Evolutionary conservation across 2,888 invertebrate genomes (phyloP).

Genomic region (Nomada goodeniana): DNA sequence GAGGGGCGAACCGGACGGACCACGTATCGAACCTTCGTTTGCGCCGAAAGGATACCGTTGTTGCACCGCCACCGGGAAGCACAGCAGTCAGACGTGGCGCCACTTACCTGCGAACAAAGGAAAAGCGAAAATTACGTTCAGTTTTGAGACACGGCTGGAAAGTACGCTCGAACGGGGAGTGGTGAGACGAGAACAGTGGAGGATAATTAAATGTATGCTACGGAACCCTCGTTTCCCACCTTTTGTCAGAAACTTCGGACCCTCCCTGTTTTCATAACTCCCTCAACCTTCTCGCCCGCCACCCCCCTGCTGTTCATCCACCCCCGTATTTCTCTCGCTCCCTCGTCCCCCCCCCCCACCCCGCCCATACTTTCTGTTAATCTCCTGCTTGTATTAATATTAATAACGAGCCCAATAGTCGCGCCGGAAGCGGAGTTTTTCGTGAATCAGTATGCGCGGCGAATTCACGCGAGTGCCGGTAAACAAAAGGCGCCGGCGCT

Average conservation of each 20-base stretch:
- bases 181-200: constrained; percentile 46
- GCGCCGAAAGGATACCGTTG: constrained; percentile 34
- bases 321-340: not conserved
- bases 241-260: constrained; percentile 67
- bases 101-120: constrained; percentile 80
- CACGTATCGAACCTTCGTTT: constrained; percentile 54
- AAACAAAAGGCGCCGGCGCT: constrained; percentile 74
- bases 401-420: constrained; percentile 67
- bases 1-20: not conserved
- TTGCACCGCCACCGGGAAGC: not conserved
- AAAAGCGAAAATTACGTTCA: constrained; percentile 69
- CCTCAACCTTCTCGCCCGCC: constrained; percentile 7
- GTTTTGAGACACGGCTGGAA: constrained; percentile 54
- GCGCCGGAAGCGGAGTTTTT: constrained; percentile 59
- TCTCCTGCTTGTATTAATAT: constrained; percentile 66
- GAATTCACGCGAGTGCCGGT: constrained; percentile 65
- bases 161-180: constrained; percentile 39
- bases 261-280: constrained; percentile 50
- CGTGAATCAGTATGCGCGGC: constrained; percentile 60
- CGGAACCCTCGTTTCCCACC: constrained; percentile 60
- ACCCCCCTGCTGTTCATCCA: not conserved
- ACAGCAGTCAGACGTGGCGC: constrained; percentile 30
- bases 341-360: not conserved
- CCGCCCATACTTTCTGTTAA: constrained; percentile 12
- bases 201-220: constrained; percentile 76